Base-by-base conservation (phyloP, 2,797 vertebrate genomes). In the Ctenochaetus hawaiiensis region DNA sequence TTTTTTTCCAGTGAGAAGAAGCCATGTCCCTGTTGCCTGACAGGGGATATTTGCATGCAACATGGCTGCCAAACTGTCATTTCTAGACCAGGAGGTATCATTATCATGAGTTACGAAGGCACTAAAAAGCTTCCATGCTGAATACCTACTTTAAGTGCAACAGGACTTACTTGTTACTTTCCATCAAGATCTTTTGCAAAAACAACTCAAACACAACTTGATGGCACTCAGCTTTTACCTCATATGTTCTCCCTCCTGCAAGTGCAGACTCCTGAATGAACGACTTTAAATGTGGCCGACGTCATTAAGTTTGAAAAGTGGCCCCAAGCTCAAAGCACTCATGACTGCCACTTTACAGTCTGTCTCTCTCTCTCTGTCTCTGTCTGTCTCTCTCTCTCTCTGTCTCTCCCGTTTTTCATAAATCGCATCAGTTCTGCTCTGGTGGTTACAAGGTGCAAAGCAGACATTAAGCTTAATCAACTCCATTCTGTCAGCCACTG, bases 401-500 rank as follows among this genome's bases (percentile, higher is more conserved):
- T 20, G 18, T 20, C 3, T 34, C 4, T 30, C 5, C 26, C 14
- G 1, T 47, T 63, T 56, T 26, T 52, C 22, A 60, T 37, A 13
- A 69, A 66, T 53, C 4, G 1, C 56, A 63, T 77, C 4, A 65
- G 20, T 23, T 56, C 54, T 58, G 17, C 51, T 58, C 61, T 72
- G 41, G 37, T 39, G 44, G 12, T 53, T 43, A 67, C 52, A 49
- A 58, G 34, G 34, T 59, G 43, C 72, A 61, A 53, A 72, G 49
- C 53, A 43, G 23, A 41, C 49, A 66, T 77, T 67, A 68, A 53
- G 45, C 39, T 64, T 51, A 65, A 77, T 81, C 65, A 53, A 0
- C 57, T 69, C n/a, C 43, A 22, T 59, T 49, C 51, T 72, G 11
- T 67, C 30, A 61, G 67, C 70, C 7, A 1, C 45, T 72, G 58